Base-by-base conservation (phyloP, 2,888 invertebrate species). In the Campaea margaritaria region DNA sequence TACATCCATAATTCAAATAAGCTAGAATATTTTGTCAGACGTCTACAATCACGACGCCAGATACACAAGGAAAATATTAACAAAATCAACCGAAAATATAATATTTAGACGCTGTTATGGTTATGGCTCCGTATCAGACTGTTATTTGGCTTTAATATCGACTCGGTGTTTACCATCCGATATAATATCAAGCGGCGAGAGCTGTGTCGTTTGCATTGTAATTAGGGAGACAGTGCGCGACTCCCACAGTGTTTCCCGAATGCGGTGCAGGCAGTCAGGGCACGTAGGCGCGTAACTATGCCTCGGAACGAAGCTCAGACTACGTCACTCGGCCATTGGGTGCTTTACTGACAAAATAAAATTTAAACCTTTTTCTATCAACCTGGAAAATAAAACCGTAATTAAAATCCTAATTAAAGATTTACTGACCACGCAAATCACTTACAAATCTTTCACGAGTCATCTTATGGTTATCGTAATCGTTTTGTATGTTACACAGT, bases 141-240 rank as follows among this genome's bases (percentile, higher is more conserved):
- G 58, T 58, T 58, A 53, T 59, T 53, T 54, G 34, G 45, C 16
- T 54, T 44, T 52, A 45, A 52, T 52, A 52, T 52, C 38, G 31
- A 16, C 21, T 31, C 34, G 15, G 21, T 53, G 49, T 54, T 59
- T 53, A 59, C 44, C 53, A 54, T 54, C 45, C 14, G 51, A 58
- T 53, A 49, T 54, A 53, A 59, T 54, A 59, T 59, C 53, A 49
- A 34, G 59, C 59, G 59, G 42, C 52, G 58, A 53, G 41, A 48
- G 28, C 43, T 31, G 41, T 50, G 51, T 64, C 65, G 53, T 62
- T 65, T 64, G 68, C 60, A 68, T 68, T 56, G 54, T 62, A 68
- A 68, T 68, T 66, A 68, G 60, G 65, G 48, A 48, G 53, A 43
- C 36, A 43, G 54, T 27, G 21, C 31, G 36, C 39, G 38, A 53